These are phyloP conservation scores for Scaptomyza graminum DNA, from an alignment of 1,140 invertebrate species.

Conservation along the genomic window DNA sequence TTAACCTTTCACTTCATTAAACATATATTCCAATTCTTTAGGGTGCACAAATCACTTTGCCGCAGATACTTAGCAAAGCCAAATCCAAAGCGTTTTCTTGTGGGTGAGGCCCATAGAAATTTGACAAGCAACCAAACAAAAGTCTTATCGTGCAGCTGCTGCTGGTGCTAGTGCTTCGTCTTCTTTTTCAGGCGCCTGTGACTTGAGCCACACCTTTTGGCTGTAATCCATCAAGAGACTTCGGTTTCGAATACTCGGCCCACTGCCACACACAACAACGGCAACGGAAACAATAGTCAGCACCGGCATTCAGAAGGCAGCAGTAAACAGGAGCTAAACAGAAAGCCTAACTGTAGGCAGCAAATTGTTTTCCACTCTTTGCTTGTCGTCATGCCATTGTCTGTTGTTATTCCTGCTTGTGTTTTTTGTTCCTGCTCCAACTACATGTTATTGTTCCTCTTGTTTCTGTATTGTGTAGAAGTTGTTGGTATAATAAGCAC, in stretches of 20 bases:
- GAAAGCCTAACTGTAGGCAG: conserved; percentile 51
- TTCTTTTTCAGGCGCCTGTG: neutral
- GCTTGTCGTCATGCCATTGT: conserved; percentile 39
- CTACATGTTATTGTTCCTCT: conserved; percentile 41
- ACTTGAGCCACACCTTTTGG: conserved; percentile 65
- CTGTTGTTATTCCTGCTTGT: conserved; percentile 27
- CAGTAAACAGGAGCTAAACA: conserved; percentile 24
- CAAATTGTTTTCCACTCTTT: conserved; percentile 75
- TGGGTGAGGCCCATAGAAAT: conserved; percentile 77
- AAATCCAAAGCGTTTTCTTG: neutral
- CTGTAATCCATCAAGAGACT: conserved; percentile 77
- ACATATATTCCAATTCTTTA: conserved; percentile 68
- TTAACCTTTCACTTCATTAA: conserved; percentile 81
- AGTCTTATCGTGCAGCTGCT: conserved; percentile 77
- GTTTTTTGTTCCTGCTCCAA: conserved; percentile 33
- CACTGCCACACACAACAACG: conserved; percentile 62
- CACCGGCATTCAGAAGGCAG: conserved; percentile 9
- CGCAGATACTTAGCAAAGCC: conserved; percentile 65
- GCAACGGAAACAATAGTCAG: conserved; percentile 42
- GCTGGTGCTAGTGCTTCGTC: neutral
- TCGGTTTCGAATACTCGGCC: conserved; percentile 45
- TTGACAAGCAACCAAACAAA: conserved; percentile 80
- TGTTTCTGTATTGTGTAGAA: conserved; percentile 17
- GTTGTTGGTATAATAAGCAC: conserved; percentile 62
- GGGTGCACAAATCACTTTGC: conserved; percentile 76